These are phyloP conservation scores for Pogonophryne albipinna DNA, from an alignment of 2,797 vertebrate genomes.

Conservation along the genomic window DNA sequence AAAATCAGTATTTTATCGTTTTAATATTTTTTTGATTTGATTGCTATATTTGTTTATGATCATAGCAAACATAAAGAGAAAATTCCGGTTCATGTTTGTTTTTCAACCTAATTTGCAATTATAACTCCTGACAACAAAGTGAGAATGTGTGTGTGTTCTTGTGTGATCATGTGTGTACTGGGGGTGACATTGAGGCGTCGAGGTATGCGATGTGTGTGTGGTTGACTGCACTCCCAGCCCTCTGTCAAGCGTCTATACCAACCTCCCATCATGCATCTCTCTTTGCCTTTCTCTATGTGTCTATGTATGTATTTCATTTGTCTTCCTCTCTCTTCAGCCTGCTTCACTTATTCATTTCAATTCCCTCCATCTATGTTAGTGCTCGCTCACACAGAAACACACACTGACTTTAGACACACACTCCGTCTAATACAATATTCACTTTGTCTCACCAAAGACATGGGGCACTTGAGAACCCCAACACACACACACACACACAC, in stretches of 20 bases:
- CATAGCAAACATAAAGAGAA: too few species aligned
- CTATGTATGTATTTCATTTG: slow-evolving; percentile 46
- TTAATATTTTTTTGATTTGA: neutral
- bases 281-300: slow-evolving; percentile 17
- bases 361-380: neutral
- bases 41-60: too few species aligned
- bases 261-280: slow-evolving; percentile 59
- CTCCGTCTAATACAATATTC: slow-evolving; percentile 60
- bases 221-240: slow-evolving; percentile 42
- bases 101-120: slow-evolving; percentile 6
- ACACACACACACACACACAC: slow-evolving; percentile 33
- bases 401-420: slow-evolving; percentile 34
- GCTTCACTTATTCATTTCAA: slow-evolving; percentile 48
- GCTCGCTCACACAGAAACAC: slow-evolving; percentile 13
- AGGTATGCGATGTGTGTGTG: slow-evolving; percentile 25
- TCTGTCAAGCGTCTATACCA: slow-evolving; percentile 41
- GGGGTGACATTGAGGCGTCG: slow-evolving; percentile 26
- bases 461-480: slow-evolving; percentile 58
- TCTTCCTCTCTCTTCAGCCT: slow-evolving; percentile 35
- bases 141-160: slow-evolving; percentile 17
- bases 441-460: slow-evolving; percentile 48
- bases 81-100: neutral
- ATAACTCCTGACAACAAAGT: neutral
- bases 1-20: neutral
- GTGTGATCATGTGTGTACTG: slow-evolving; percentile 24